Evolutionary conservation across 2,113 vertebrate genomes (phyloP), one percentile per base, ranked within the genome.

Genomic region (Meleagris gallopavo): DNA sequence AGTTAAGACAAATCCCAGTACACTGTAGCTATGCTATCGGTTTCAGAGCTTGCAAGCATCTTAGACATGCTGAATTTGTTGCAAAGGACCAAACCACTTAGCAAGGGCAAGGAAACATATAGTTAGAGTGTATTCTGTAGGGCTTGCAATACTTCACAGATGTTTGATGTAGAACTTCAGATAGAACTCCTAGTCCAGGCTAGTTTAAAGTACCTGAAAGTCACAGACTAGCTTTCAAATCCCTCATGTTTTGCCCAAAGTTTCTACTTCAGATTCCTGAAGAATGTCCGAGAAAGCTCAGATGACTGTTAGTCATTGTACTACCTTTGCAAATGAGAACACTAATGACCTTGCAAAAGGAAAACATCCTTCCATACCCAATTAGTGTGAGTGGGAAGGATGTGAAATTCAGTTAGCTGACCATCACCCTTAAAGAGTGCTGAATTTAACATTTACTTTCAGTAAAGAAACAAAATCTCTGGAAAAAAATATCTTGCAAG

Each of bases 211-310:
- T 14, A 16, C 34, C 50, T 70, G 13, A 17, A 57, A 79, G 40
- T 62, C 36, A 62, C 3, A 1, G 17, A 25, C 10, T 70, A 40
- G 19, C 54, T 94, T 89, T 43, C 21, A 77, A 83, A 80, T 34
- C 16, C 14, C 24, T 30, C 1, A 8, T 27, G 15, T 21, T 43
- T 8, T 16, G 0, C 2, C 4, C 0, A 1, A 4, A 24, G 11
- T 30, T 62, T 78, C 38, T 16, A 45, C 19, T 46, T 89, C 8
- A 34, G 50, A 40, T 82, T 93, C 52, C 74, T 75, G 46, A 71
- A 82, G 55, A 9, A 10, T 1, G 6, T 62, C 38, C 16, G 75
- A 27, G 41, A 89, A 62, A 86, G 43, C 15, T 10, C 45, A 55
- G 17, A 60, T 16, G 2, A 11, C 3, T 71, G 65, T 84, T 55